Evolutionary conservation across 2,888 invertebrate species (phyloP).

Genomic region (Mantis religiosa): DNA sequence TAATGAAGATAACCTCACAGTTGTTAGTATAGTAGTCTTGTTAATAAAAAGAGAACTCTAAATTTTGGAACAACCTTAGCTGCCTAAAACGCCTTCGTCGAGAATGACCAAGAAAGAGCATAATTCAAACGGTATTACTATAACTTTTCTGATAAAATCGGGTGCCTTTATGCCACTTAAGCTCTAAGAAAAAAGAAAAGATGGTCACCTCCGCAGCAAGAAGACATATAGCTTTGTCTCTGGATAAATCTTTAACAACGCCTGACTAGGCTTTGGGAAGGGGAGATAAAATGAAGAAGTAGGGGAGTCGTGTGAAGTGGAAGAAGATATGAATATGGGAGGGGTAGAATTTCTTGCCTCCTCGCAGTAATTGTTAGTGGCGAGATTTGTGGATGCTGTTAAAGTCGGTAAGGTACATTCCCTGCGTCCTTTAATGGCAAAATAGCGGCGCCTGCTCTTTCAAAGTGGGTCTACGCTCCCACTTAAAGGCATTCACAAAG

Average conservation of each 20-base stretch:
- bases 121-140: too few relatives aligned
- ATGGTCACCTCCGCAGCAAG: not conserved
- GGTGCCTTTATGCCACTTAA: not conserved
- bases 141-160: not conserved
- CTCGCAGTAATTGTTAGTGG: not conserved
- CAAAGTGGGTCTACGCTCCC: too few relatives aligned
- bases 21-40: too few relatives aligned
- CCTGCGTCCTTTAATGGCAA: not conserved
- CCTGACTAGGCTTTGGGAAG: slow-evolving; percentile 1
- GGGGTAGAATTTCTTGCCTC: not conserved
- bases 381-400: not conserved
- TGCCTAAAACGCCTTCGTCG: too few relatives aligned
- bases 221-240: slow-evolving; percentile 17
- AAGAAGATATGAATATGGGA: not conserved
- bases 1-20: too few relatives aligned
- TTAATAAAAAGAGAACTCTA: too few relatives aligned
- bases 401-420: not conserved
- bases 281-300: not conserved
- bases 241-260: slow-evolving; percentile 18
- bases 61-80: too few relatives aligned
- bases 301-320: not conserved
- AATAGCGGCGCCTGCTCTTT: not conserved
- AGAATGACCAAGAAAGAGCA: too few relatives aligned
- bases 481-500: not conserved
- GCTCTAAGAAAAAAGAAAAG: not conserved